Evolutionary conservation across 2,888 invertebrate genomes (phyloP).

Genomic region (Phoenoteleia sp.): DNA sequence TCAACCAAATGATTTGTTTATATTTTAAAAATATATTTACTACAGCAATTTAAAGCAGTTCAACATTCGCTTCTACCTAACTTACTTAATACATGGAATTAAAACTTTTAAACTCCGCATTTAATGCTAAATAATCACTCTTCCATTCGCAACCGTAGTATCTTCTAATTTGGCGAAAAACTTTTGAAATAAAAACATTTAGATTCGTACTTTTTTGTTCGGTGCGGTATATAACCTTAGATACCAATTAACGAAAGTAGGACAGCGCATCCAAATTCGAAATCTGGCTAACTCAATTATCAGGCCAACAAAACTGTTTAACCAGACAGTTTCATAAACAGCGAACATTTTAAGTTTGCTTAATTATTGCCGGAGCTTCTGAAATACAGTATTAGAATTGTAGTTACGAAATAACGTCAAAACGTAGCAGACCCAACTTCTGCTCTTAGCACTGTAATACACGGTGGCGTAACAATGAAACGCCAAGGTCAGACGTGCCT

Average conservation of each 20-base stretch:
- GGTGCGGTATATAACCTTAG: not conserved
- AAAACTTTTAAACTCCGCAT: too few relatives aligned
- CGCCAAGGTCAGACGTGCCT: conserved; percentile 37
- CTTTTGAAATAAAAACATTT: conserved; percentile 9
- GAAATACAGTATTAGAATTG: conserved; percentile 2
- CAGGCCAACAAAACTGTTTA: conserved; percentile 35
- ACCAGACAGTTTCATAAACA: conserved; percentile 16
- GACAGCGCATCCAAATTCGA: not conserved
- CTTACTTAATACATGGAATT: too few relatives aligned
- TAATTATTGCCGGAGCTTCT: conserved; percentile 15
- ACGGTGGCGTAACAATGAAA: conserved; percentile 27
- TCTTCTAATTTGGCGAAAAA: too few relatives aligned
- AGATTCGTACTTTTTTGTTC: not conserved
- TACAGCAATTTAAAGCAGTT: too few relatives aligned
- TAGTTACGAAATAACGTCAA: conserved; percentile 34
- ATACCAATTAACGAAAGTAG: conserved; percentile 17
- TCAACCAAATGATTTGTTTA: too few relatives aligned
- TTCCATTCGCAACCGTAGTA: too few relatives aligned
- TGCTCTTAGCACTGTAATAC: conserved; percentile 42
- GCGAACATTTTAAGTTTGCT: conserved; percentile 38
- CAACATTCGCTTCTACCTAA: too few relatives aligned
- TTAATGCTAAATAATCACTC: too few relatives aligned
- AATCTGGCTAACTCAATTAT: conserved; percentile 38
- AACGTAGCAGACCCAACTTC: conserved; percentile 8
- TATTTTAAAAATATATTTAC: too few relatives aligned